Percentiles rank a stretch among this genome's conserved stretches.
These are phyloP conservation scores for Callorhinus ursinus DNA, from an alignment of 2,113 vertebrate genomes.

Conservation along the genomic window DNA sequence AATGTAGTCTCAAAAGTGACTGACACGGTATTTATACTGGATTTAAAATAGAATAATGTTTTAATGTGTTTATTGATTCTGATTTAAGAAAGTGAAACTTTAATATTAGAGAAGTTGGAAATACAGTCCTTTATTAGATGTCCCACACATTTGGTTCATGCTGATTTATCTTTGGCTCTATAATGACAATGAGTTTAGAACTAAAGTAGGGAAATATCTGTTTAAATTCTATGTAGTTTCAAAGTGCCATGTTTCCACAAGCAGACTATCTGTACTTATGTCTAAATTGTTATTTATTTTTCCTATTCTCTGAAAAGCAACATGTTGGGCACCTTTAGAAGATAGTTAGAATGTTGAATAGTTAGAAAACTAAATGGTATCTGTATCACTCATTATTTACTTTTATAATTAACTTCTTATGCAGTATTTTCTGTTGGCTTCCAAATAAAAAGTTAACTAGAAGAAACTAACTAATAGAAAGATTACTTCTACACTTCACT, in stretches of 20 bases:
- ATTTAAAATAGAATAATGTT: neutral
- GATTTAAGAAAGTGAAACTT: neutral
- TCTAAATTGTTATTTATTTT: neutral
- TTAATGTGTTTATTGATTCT: neutral
- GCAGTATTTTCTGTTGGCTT: neutral
- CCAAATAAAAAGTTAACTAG: conserved; percentile 17
- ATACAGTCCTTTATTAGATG: neutral
- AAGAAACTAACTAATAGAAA: neutral
- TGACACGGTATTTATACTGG: neutral
- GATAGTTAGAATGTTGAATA: neutral
- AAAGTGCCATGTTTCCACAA: neutral
- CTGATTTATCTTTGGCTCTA: neutral
- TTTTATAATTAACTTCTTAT: neutral
- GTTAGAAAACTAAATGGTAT: neutral
- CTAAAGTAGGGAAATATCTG: neutral
- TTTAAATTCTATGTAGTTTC: neutral
- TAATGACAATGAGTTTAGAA: neutral
- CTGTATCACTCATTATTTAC: neutral
- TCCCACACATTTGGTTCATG: neutral
- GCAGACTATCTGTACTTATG: neutral
- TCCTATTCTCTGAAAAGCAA: neutral
- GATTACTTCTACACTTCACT: neutral
- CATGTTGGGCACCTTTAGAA: neutral
- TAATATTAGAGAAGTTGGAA: neutral
- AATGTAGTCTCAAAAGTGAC: neutral